A percentile compares a stretch with the other conserved stretches of the same genome.
phyloP scores from a whole-genome alignment of 2,113 vertebrate species.

The Sinocyclocheilus anophthalmus region DNA sequence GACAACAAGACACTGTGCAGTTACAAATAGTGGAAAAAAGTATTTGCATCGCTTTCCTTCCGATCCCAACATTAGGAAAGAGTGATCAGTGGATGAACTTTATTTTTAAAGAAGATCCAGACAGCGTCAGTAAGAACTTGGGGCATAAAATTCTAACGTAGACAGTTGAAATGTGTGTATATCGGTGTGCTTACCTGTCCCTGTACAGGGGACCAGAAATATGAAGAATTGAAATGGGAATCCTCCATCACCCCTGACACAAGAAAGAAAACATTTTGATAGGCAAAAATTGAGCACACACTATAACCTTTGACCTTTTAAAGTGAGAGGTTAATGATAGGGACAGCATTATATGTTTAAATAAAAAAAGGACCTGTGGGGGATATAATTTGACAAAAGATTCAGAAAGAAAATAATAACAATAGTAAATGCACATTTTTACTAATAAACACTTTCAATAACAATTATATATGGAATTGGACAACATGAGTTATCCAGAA shows the following conservation, averaged over 20 bases:
- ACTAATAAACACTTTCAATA: not conserved
- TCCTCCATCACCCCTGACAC: slow-evolving; percentile 96
- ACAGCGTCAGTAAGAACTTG: too few species aligned
- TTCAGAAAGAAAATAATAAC: not conserved
- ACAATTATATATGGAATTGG: not conserved
- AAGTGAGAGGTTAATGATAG: not conserved
- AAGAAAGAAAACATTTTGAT: not conserved
- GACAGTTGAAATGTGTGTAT: not conserved
- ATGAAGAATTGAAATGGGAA: slow-evolving; percentile 98
- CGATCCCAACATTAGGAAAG: too few species aligned
- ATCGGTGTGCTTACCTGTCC: slow-evolving; percentile 82
- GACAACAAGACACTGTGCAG: too few species aligned
- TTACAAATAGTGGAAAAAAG: too few species aligned
- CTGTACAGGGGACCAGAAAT: slow-evolving; percentile 97
- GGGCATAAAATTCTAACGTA: not conserved
- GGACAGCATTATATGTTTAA: not conserved
- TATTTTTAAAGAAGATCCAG: too few species aligned
- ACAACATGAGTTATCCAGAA: not conserved
- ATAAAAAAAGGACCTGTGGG: not conserved
- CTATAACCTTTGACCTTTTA: not conserved
- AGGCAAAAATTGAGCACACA: not conserved
- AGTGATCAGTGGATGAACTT: too few species aligned
- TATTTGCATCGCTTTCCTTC: too few species aligned
- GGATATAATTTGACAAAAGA: not conserved
- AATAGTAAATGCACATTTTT: not conserved